Percentiles rank a stretch among this genome's conserved stretches.
Conservation (phyloP, 2,113 vertebrate species). For the Notothenia rossii region DNA sequence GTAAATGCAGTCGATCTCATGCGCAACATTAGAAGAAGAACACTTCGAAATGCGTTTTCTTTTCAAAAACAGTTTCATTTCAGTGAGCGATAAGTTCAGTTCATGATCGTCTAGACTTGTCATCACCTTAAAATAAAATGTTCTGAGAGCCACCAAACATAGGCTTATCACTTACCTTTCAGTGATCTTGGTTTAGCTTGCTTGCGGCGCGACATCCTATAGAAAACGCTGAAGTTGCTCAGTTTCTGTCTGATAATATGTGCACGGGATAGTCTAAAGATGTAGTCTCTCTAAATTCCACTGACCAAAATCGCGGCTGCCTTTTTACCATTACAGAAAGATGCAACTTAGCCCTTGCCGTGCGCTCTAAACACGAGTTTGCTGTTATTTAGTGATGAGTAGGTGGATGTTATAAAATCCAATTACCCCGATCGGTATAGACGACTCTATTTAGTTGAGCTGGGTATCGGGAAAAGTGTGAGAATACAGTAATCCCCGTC, state of each 20-base stretch:
- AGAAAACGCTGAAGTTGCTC: constrained; percentile 96
- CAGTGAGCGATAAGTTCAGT: constrained; percentile 54
- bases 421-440: constrained; percentile 75
- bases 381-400: constrained; percentile 74
- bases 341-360: constrained; percentile 68
- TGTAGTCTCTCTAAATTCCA: constrained; percentile 73
- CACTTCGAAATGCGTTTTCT: constrained; percentile 51
- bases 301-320: constrained; percentile 66
- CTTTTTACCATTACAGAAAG: constrained; percentile 75
- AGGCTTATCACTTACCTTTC: constrained; percentile 92
- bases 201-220: constrained; percentile 99
- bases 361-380: constrained; percentile 70
- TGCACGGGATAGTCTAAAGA: constrained; percentile 67
- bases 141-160: constrained; percentile 63
- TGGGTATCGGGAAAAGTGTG: constrained; percentile 79
- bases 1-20: constrained; percentile 49
- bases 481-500: constrained; percentile 81
- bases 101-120: constrained; percentile 54
- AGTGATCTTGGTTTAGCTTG: constrained; percentile 99
- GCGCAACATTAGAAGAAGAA: constrained; percentile 63
- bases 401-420: constrained; percentile 78
- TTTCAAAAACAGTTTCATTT: constrained; percentile 51
- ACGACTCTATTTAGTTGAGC: constrained; percentile 77
- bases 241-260: constrained; percentile 88
- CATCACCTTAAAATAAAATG: constrained; percentile 62